Evolutionary conservation across 2,113 vertebrate species (phyloP), one percentile per base, ranked within the genome.

Genomic region (Bucco capensis): DNA sequence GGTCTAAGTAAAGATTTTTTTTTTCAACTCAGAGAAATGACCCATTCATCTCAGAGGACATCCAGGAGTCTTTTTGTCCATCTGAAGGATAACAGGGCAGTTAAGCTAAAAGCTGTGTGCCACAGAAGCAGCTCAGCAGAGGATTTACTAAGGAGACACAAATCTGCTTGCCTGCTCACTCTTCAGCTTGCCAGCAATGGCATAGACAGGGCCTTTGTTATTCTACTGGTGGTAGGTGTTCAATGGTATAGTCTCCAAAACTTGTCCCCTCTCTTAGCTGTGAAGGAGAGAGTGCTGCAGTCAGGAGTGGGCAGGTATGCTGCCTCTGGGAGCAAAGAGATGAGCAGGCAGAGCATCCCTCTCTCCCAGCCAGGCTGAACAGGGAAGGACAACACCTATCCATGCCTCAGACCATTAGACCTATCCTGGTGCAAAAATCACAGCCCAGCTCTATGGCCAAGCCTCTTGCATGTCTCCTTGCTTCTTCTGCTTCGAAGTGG

Each of bases 391-490:
- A 5, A 44, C 28, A 86, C 8, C 12, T 44, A 58, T 50, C 19
- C 2, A 1, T 18, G 50, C 53, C 60, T 80, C 67, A 74, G 42
- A 92, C 1, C 1, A 50, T 54, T 14, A 62, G 16, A 60, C 35
- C 47, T 62, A 24, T 44, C 47, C 47, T 19, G 17, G 56, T 12
- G 35, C 27, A 83, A 80, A 91, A 91, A 80, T n/a, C 56, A 83
- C 51, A 25, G 8, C 42, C 60, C 14, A 40, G 57, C 51, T 80
- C 69, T 78, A 62, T 1, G 11, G 16, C 27, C 56, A 78, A 80
- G 67, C 27, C 60, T 71, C 60, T 56, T 0, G 0, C 0, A 1
- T 31, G 47, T 44, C 56, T 78, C 50, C 47, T 53, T 2, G 5
- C 42, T 46, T 27, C 74, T n/a, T 19, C 37, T 3, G 3, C 38